Evolutionary conservation across 2,113 vertebrate species (phyloP).

Genomic region (Scatophagus argus): DNA sequence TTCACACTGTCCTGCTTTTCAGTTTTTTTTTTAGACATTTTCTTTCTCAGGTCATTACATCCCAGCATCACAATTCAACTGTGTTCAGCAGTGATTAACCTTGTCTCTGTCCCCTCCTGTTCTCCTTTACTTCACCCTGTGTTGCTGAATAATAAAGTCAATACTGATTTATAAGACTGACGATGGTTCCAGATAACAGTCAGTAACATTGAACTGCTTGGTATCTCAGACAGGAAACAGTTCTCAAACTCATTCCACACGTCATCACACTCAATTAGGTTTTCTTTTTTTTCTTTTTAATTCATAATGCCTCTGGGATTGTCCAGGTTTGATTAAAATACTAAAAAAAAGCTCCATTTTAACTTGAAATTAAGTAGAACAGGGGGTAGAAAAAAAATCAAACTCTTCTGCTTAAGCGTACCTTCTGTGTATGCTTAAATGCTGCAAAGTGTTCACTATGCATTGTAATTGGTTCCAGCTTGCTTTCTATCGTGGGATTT

Average conservation of each 20-base stretch:
- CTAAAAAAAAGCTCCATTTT: slow-evolving; percentile 10
- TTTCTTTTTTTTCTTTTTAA: no score
- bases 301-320: background rate
- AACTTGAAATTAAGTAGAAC: slow-evolving; percentile 23
- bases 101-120: background rate
- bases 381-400: background rate
- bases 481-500: slow-evolving; percentile 59
- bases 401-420: slow-evolving; percentile 11
- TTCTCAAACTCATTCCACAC: background rate
- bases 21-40: background rate
- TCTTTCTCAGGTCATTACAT: background rate
- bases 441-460: slow-evolving; percentile 34
- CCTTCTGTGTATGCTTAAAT: slow-evolving; percentile 37
- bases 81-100: background rate
- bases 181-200: background rate
- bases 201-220: background rate
- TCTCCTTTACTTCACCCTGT: slow-evolving; percentile 49
- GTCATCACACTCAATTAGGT: background rate
- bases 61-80: background rate
- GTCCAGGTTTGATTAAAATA: slow-evolving; percentile 35
- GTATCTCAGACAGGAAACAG: background rate
- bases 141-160: slow-evolving; percentile 13
- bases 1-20: background rate
- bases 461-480: slow-evolving; percentile 53
- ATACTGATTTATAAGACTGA: slow-evolving; percentile 40